Evolutionary conservation across 2,888 invertebrate genomes (phyloP).

Genomic region (Platypus cylindrus): DNA sequence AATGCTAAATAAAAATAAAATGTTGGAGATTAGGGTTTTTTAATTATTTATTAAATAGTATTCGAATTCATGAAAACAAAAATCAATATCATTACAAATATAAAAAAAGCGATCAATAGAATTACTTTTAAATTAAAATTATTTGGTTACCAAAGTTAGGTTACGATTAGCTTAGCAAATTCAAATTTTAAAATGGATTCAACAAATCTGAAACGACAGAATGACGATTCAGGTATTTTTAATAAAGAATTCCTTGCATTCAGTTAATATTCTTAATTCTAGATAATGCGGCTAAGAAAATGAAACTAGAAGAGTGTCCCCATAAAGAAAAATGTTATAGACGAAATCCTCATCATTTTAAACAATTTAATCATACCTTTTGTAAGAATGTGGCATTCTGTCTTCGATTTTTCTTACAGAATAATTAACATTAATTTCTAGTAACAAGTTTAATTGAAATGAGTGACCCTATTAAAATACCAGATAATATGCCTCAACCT

Average conservation of each 20-base stretch:
- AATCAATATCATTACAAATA: too few relatives aligned
- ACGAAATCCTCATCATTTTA: constrained; percentile 72
- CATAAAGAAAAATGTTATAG: constrained; percentile 71
- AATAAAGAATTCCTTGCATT: too few relatives aligned
- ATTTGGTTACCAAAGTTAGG: too few relatives aligned
- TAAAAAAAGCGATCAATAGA: too few relatives aligned
- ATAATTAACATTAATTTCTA: constrained; percentile 26
- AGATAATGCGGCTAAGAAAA: constrained; percentile 16
- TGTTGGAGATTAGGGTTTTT: too few relatives aligned
- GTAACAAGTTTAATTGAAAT: constrained; percentile 52
- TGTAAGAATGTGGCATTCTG: constrained; percentile 50
- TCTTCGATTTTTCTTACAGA: neutral
- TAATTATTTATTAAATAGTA: too few relatives aligned
- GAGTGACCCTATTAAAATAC: constrained; percentile 39
- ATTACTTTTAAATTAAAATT: too few relatives aligned
- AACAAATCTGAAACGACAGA: constrained; percentile 4
- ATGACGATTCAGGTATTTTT: constrained; percentile 1
- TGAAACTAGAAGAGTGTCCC: constrained; percentile 47
- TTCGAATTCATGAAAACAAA: too few relatives aligned
- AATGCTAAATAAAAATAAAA: too few relatives aligned
- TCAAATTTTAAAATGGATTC: too few relatives aligned
- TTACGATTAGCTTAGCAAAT: too few relatives aligned
- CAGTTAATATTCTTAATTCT: too few relatives aligned
- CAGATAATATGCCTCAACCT: constrained; percentile 39
- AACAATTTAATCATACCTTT: constrained; percentile 67